Base-by-base conservation (phyloP, 2,113 vertebrate species). In the Cephalopholis sonnerati region DNA sequence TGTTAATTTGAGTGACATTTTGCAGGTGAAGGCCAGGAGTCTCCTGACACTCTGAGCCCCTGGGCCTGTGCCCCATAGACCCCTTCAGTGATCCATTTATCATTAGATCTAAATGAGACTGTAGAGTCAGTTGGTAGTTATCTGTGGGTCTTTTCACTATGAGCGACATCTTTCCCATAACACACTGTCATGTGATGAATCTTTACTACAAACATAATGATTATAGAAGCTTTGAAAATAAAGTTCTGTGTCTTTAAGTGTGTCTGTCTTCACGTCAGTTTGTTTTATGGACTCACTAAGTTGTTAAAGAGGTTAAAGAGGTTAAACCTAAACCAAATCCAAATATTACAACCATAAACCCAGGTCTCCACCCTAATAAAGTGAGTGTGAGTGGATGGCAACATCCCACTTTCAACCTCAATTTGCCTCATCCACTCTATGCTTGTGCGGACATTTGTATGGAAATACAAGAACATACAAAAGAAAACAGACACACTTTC, bases 401-500 rank as follows among this genome's bases (percentile, higher is more conserved):
- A 32, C 12, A 24, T 63, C 32, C 78, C 36, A 46, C 12, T 66
- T 77, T 84, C 18, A 12, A 46, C 29, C 54, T 78, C n/a, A 18
- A 1, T 63, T 51, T 18, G 12, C 67, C 25, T 57, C 27, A 53
- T 32, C 18, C 39, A 44, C 9, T 71, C 50, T 22, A 16, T 61
- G 36, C 22, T 51, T 73, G 36, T 63, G 46, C 62, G 63, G 57
- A 53, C 59, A 22, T 32, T n/a, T 3, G 32, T 15, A 50, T 72
- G 63, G 24, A 58, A 83, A 73, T 9, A 67, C 70, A 83, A 61
- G 69, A 78, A 57, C 27, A 50, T 65, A 57, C 39, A 77, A 63
- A 36, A 44, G 67, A 27, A 81, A 81, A 61, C 73, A 75, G 58
- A 54, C 54, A 74, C 71, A 68, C 70, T 83, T 89, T 90, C 79